Evolutionary conservation across 2,888 invertebrate species (phyloP).

Genomic region (Saturnia japonica): DNA sequence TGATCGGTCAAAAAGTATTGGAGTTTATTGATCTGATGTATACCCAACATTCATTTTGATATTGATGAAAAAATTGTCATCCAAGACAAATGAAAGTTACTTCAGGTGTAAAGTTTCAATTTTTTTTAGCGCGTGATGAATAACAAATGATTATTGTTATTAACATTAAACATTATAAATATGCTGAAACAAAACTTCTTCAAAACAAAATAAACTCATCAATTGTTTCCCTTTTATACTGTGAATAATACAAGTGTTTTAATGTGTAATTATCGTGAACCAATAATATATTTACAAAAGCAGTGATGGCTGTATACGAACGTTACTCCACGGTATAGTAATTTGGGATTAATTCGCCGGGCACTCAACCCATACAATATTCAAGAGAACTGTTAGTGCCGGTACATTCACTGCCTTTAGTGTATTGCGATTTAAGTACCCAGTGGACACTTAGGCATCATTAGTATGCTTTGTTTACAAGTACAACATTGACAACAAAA

Average conservation of each 20-base stretch:
- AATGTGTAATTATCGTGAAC: neutral
- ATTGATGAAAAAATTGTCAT: no score
- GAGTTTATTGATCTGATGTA: no score
- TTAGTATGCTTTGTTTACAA: neutral
- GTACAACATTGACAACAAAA: no score
- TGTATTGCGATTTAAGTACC: slow-evolving; percentile 33
- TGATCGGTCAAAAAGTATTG: no score
- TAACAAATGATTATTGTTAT: no score
- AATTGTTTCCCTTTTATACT: neutral
- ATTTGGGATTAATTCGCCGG: slow-evolving; percentile 40
- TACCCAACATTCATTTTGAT: no score
- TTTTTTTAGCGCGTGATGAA: no score
- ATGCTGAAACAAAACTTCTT: no score
- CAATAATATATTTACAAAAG: slow-evolving; percentile 25
- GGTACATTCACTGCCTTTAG: slow-evolving; percentile 35
- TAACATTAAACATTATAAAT: neutral
- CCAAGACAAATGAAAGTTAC: no score
- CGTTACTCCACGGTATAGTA: slow-evolving; percentile 31
- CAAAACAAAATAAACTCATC: no score
- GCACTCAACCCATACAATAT: slow-evolving; percentile 43
- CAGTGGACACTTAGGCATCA: slow-evolving; percentile 15
- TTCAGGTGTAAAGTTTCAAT: no score
- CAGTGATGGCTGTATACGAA: slow-evolving; percentile 7
- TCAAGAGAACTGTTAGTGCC: slow-evolving; percentile 34
- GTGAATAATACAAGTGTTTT: neutral